Base-by-base conservation (phyloP, 2,888 invertebrate genomes). In the Seira sanloemensis region DNA sequence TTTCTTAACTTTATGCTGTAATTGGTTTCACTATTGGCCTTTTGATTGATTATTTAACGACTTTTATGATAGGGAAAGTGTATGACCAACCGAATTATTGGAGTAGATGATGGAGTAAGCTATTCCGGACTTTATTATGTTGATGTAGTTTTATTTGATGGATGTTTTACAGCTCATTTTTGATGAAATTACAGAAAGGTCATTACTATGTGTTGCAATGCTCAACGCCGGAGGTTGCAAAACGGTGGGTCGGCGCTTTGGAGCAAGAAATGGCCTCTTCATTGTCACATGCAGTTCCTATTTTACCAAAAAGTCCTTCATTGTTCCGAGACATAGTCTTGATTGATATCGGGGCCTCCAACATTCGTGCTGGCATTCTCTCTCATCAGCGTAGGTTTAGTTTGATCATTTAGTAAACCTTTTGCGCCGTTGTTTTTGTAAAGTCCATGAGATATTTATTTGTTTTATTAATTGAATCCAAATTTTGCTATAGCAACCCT, bases 331-430 rank as follows among this genome's bases (percentile, higher is more conserved):
- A 92, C 87, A 91, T 93, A 4, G 88, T 93, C 1, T 91, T 94
- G 19, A 91, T 94, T 66, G 94, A 94, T 89, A 90, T 94, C 54
- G 94, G 94, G 12, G 92, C 93, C 74, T 91, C 92, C 87, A 93
- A 93, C 1, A 91, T 93, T 26, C 91, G 94, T 87, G 93, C 93
- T 12, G 93, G 94, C 16, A 90, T 93, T 54, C 91, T 93, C 5
- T 91, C 92, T 65, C 91, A 91, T 82, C 90, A 92, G 88, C 91
- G 92, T 92, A 91, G 90, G 91, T 90, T 58, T 58, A 21, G 5
- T 21, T 19, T 23, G 58, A 54, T 58, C 62, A 68, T 68, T 50
- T n/a, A 12, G 67, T 24, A 67, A 67, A 23, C n/a, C n/a, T n/a
- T n/a, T n/a, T n/a, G n/a, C n/a, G n/a, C n/a, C n/a, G n/a, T n/a